phyloP scores from a whole-genome alignment of 1,140 invertebrate species.

The Polyergus mexicanus region DNA sequence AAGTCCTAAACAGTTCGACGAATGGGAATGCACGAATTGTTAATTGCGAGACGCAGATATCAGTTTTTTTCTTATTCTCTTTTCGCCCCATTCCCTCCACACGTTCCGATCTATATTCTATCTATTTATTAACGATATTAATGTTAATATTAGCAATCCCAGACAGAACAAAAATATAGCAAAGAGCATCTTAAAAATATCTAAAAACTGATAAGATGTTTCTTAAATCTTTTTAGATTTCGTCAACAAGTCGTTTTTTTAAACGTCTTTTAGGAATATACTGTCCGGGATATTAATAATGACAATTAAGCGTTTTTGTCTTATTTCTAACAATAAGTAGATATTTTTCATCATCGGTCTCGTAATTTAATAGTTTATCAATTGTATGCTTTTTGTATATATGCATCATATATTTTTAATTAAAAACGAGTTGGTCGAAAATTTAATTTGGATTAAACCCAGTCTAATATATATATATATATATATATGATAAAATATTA shows the following conservation, averaged over 20 bases:
- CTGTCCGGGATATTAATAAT: neutral
- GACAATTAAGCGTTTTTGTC: neutral
- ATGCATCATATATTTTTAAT: neutral
- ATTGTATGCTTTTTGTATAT: neutral
- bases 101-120: constrained; percentile 6
- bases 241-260: too few species aligned
- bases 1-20: constrained; percentile 17
- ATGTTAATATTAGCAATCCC: neutral
- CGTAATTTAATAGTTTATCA: neutral
- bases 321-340: neutral
- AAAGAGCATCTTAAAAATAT: too few species aligned
- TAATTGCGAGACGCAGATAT: constrained; percentile 21
- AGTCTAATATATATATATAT: too few species aligned
- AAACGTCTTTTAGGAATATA: too few species aligned
- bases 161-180: too few species aligned
- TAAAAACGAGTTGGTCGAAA: neutral
- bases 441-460: neutral
- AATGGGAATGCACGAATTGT: neutral
- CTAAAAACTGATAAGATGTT: too few species aligned
- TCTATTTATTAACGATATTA: neutral
- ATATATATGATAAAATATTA: too few species aligned
- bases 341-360: neutral
- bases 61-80: too few species aligned
- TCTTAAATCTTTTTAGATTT: too few species aligned
- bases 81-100: neutral